These are phyloP conservation scores for Diabrotica undecimpunctata DNA, from an alignment of 1,140 invertebrate species.

Conservation along the genomic window DNA sequence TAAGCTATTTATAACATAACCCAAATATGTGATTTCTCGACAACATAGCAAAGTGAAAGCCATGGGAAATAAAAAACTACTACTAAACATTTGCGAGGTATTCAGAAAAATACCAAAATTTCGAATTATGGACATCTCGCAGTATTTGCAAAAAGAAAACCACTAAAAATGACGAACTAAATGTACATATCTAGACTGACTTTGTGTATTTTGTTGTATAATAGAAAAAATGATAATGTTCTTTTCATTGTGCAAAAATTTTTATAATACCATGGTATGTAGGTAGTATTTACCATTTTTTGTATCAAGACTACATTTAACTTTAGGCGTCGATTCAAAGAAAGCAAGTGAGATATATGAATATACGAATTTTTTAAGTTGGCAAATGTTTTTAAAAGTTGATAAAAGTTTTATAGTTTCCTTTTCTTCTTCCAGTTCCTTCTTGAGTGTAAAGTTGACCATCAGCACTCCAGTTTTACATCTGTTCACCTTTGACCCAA, in stretches of 20 bases:
- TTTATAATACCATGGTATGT: conserved; percentile 19
- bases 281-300: conserved; percentile 20
- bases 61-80: conserved; percentile 22
- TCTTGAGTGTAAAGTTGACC: too few relatives aligned
- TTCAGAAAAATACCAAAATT: conserved; percentile 4
- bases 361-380: too few relatives aligned
- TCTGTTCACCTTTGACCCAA: too few relatives aligned
- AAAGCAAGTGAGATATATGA: neutral
- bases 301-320: conserved; percentile 11
- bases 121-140: neutral
- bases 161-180: conserved; percentile 29
- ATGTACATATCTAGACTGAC: conserved; percentile 43
- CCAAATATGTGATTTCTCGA: too few relatives aligned
- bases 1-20: too few relatives aligned
- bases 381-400: too few relatives aligned
- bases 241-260: conserved; percentile 33
- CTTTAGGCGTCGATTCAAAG: neutral
- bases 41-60: too few relatives aligned
- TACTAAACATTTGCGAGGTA: conserved; percentile 15
- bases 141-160: neutral
- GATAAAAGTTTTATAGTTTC: too few relatives aligned
- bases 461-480: too few relatives aligned
- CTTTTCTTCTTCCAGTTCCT: too few relatives aligned
- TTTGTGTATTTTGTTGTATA: conserved; percentile 41
- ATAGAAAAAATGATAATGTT: conserved; percentile 29